Evolutionary conservation across 2,113 vertebrate genomes (phyloP).

Genomic region (Oostethus manadensis): DNA sequence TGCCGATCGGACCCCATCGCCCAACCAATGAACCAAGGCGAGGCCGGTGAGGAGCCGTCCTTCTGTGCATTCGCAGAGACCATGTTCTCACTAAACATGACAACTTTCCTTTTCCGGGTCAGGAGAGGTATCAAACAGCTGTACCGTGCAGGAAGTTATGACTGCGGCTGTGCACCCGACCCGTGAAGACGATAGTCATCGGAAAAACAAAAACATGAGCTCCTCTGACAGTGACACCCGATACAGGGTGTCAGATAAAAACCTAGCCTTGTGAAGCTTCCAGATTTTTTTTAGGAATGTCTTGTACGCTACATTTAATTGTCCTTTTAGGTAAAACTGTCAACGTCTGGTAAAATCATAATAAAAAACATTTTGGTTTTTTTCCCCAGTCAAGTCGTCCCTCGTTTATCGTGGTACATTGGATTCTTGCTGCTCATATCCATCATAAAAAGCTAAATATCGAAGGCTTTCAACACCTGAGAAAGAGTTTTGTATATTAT

Average conservation of each 20-base stretch:
- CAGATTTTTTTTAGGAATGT: conserved; percentile 20
- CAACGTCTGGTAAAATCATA: neutral
- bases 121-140: conserved; percentile 15
- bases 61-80: conserved; percentile 3
- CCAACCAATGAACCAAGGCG: conserved; percentile 13
- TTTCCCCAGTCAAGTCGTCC: too few species aligned
- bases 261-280: conserved; percentile 24
- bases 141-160: conserved; percentile 45
- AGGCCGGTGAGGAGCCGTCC: too few species aligned
- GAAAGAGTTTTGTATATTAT: too few species aligned
- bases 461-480: too few species aligned
- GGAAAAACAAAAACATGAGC: conserved; percentile 47
- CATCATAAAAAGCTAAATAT: too few species aligned
- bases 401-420: too few species aligned
- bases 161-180: conserved; percentile 41
- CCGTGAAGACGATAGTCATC: conserved; percentile 47
- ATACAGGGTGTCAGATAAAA: conserved; percentile 37
- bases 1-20: conserved; percentile 30
- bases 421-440: too few species aligned
- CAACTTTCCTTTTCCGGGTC: conserved; percentile 17
- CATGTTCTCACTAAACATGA: conserved; percentile 1
- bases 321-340: neutral
- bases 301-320: conserved; percentile 9
- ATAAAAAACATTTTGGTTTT: neutral
- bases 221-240: conserved; percentile 20